Evolutionary conservation across 2,888 invertebrate species (phyloP).

Genomic region (Stenolophus ochropezus): DNA sequence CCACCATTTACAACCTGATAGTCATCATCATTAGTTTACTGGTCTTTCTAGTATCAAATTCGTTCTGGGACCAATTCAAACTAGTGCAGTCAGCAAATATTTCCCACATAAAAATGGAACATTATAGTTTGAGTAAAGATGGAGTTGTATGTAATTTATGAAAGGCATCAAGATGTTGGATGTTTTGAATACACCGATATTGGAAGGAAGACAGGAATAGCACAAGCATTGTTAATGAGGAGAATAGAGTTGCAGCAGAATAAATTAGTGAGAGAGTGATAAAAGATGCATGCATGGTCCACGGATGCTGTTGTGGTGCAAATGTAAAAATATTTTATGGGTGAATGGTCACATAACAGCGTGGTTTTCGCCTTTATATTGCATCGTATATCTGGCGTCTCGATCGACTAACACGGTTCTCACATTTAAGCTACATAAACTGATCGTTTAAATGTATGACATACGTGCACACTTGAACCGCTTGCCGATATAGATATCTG

Average conservation of each 20-base stretch:
- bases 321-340: constrained; percentile 52
- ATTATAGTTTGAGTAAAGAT: too few species aligned
- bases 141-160: too few species aligned
- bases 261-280: background rate
- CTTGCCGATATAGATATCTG: background rate
- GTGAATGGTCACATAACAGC: constrained; percentile 34
- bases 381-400: constrained; percentile 45
- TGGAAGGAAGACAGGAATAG: background rate
- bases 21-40: too few species aligned
- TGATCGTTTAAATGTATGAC: constrained; percentile 62
- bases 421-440: constrained; percentile 60
- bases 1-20: too few species aligned
- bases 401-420: constrained; percentile 60
- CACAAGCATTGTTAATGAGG: background rate
- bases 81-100: too few species aligned
- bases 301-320: background rate
- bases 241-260: background rate
- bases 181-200: too few species aligned
- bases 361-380: constrained; percentile 53
- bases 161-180: too few species aligned
- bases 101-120: too few species aligned
- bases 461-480: constrained; percentile 19
- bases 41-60: too few species aligned
- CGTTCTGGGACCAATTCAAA: too few species aligned
- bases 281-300: background rate